These are phyloP conservation scores for Dreissena rostriformis DNA, from an alignment of 1,140 invertebrate species.

Conservation along the genomic window DNA sequence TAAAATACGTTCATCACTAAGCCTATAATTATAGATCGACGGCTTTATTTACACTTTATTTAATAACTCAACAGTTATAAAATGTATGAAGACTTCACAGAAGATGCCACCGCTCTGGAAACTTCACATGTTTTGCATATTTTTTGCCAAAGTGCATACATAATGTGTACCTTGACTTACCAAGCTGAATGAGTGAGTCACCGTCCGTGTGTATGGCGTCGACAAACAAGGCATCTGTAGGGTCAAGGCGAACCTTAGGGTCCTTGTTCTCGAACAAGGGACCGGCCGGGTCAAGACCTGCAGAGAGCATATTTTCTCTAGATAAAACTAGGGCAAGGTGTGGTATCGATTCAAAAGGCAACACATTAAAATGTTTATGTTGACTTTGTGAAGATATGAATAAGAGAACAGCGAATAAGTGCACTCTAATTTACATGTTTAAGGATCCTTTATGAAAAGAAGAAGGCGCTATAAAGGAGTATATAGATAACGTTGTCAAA, in stretches of 20 bases:
- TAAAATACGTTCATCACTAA: too few relatives aligned
- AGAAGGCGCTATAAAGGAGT: too few relatives aligned
- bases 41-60: too few relatives aligned
- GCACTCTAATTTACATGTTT: not conserved
- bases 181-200: constrained; percentile 74
- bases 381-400: not conserved
- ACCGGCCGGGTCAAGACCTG: constrained; percentile 87
- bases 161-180: too few relatives aligned
- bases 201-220: constrained; percentile 98
- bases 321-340: not conserved
- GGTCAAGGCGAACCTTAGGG: constrained; percentile 78
- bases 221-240: constrained; percentile 91
- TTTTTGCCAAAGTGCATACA: too few relatives aligned
- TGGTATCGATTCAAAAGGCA: not conserved
- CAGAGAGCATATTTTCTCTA: too few relatives aligned
- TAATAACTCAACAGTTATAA: too few relatives aligned
- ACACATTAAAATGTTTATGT: not conserved
- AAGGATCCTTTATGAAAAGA: not conserved
- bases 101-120: too few relatives aligned
- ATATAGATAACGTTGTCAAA: too few relatives aligned
- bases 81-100: too few relatives aligned
- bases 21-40: too few relatives aligned
- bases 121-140: too few relatives aligned
- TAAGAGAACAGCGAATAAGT: not conserved
- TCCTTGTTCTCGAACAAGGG: constrained; percentile 85